Evolutionary conservation across 2,113 vertebrate genomes (phyloP), one percentile per base, ranked within the genome.

Genomic region (Sebastes fasciatus): DNA sequence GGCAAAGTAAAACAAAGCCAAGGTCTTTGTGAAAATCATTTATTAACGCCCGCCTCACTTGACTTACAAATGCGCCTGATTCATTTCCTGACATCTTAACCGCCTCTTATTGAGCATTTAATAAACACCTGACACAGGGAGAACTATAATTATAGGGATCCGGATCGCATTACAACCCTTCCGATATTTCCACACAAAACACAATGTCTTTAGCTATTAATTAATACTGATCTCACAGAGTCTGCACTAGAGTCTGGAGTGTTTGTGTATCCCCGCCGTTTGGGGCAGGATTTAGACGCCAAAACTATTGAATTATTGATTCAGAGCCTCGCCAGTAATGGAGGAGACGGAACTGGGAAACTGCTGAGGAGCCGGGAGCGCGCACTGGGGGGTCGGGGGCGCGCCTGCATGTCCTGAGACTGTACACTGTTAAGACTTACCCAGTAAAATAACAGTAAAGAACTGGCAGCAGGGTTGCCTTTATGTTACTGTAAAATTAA

Each of bases 291-390:
- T 92, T 93, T 80, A 91, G 95, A 95, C 94, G 93, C 95, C 94
- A 95, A 94, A 87, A 91, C 83, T 96, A 95, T 95, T 94, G 95
- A 95, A 93, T 95, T 95, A 95, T 96, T 89, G 94, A 96, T 95
- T 86, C 6, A 67, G 72, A 83, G 86, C 86, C 87, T 91, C 89
- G 91, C 93, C 92, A 91, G 91, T 94, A 94, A 90, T 93, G 91
- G 92, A 92, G 91, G 89, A 92, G 93, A 94, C 82, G 91, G 91
- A 94, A 93, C 93, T 89, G 91, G 92, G 93, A 92, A 93, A 91
- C 84, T 88, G 87, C 86, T 91, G 87, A 89, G 68, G 87, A 89
- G 68, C 26, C 82, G 85, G 82, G 91, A 63, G 80, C 88, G 92
- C 81, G 91, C 88, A 67, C 70, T 54, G 74, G 5, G 54, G 80